Evolutionary conservation across 1,140 invertebrate species (phyloP), one percentile per base, ranked within the genome.

Genomic region (Drosophila prosaltans): DNA sequence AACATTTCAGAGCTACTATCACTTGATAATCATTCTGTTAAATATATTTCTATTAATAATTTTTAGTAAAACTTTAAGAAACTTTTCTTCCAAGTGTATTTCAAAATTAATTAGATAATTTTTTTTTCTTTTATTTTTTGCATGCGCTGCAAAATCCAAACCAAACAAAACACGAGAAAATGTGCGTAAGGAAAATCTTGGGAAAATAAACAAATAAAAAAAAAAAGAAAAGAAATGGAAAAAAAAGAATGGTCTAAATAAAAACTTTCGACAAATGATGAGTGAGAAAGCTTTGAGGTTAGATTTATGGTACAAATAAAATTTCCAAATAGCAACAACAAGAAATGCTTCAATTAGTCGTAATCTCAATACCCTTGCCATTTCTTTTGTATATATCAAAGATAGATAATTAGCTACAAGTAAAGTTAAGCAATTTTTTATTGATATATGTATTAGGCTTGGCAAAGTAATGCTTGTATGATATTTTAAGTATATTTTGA

Each of bases 221-320:
- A 40, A 61, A 65, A 61, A 48, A 58, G 45, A 71, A 71, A 43
- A 69, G 67, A 62, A 66, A 41, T 41, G 24, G 57, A 43, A 63
- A 43, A 43, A 9, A 43, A 55, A 43, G 72, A 72, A 55, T 79
- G 58, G 66, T 68, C 65, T 68, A 82, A 82, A 82, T 76, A 80
- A 86, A 82, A 73, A 66, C 26, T 77, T 45, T 83, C 74, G 83
- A 88, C 83, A 88, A 88, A 89, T 88, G 84, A 89, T 83, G 84
- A 88, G 84, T 83, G 83, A 82, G 60, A 83, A 72, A 61, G 80
- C 84, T 88, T 88, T 88, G 84, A 89, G 83, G 80, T 78, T 80
- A 74, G 60, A 88, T 89, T 88, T 88, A 88, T 88, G 66, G 66
- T 63, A 39, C 74, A 80, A 89, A 89, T 78, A 82, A 86, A 86